Percentiles rank a stretch among this genome's conserved stretches.
These are phyloP conservation scores for Parauchenoglanis punctatus DNA, from an alignment of 2,797 vertebrate genomes.

Conservation along the genomic window DNA sequence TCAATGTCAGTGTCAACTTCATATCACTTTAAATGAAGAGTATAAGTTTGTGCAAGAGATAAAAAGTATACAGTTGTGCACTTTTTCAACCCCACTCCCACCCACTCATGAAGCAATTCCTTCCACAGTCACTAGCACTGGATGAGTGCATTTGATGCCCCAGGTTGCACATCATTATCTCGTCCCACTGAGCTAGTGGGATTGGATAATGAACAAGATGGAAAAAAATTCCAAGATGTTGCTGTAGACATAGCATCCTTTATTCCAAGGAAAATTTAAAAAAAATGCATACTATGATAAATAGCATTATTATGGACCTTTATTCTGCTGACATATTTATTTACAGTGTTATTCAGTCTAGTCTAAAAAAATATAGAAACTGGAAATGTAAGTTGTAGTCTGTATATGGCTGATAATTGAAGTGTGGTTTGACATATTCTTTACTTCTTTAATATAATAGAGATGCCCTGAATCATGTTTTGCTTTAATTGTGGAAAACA, in stretches of 20 bases:
- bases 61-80: background rate
- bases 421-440: background rate
- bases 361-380: background rate
- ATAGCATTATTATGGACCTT: background rate
- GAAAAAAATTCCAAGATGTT: background rate
- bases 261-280: background rate
- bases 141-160: background rate
- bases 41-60: background rate
- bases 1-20: background rate
- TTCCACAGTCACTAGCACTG: background rate
- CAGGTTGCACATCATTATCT: background rate
- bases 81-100: background rate
- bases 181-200: background rate
- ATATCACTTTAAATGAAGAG: background rate
- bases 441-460: background rate
- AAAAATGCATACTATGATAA: background rate
- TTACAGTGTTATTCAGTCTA: background rate
- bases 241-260: background rate
- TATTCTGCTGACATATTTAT: background rate
- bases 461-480: background rate
- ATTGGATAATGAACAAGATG: background rate
- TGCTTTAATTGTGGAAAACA: background rate
- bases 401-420: background rate
- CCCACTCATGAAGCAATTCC: slow-evolving; percentile 4
- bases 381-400: background rate